A percentile compares a stretch with the other conserved stretches of the same genome.
Conservation (phyloP, 2,113 vertebrate species). For the Stegostoma tigrinum region DNA sequence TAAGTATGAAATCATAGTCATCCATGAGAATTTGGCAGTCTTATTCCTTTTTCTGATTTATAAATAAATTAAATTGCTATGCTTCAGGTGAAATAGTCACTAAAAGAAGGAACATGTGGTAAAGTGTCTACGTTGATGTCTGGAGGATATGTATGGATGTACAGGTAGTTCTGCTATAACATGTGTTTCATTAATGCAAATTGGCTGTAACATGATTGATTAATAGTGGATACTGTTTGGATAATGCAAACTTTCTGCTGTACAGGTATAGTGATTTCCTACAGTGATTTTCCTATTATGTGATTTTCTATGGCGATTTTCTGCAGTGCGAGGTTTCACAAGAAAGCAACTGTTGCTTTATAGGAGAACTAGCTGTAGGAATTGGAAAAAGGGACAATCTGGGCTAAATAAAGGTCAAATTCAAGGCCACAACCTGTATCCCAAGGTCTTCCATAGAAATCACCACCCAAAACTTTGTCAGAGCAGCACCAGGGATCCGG, state of each 20-base stretch:
- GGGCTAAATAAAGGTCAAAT: background rate
- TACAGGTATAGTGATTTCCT: too few species aligned
- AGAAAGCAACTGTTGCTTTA: too few species aligned
- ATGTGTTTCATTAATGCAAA: too few species aligned
- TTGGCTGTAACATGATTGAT: too few species aligned
- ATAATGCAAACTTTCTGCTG: too few species aligned
- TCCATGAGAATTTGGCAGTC: slow-evolving; percentile 35
- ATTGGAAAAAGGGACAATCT: background rate
- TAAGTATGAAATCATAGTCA: slow-evolving; percentile 41
- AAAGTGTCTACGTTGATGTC: background rate
- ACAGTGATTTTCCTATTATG: too few species aligned
- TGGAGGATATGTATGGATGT: background rate
- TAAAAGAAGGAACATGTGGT: slow-evolving; percentile 40
- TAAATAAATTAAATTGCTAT: slow-evolving; percentile 41
- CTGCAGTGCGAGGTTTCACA: too few species aligned
- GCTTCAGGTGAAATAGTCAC: slow-evolving; percentile 29
- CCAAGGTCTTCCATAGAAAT: background rate
- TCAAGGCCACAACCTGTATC: background rate
- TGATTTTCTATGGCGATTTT: too few species aligned
- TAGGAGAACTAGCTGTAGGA: too few species aligned
- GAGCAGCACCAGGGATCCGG: too few species aligned
- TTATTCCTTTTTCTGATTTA: slow-evolving; percentile 38
- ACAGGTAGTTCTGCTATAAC: too few species aligned
- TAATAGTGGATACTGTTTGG: too few species aligned
- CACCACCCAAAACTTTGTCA: background rate